Evolutionary conservation across 1,140 invertebrate species (phyloP), one percentile per base, ranked within the genome.

Genomic region (Colletes latitarsis): DNA sequence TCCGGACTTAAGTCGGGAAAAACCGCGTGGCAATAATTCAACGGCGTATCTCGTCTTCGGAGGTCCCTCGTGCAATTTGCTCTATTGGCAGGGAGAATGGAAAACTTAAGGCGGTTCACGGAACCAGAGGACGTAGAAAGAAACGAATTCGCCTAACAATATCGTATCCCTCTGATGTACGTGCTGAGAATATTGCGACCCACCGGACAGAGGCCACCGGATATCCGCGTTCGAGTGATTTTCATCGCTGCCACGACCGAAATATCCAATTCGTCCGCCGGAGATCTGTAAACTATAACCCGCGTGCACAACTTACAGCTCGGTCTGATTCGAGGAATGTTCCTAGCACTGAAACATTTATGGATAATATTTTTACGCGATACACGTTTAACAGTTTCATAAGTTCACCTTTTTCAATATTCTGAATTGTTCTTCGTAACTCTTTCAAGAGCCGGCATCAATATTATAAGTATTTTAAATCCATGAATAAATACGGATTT

Each of bases 111-210:
- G n/a, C 2, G 8, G 21, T 15, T 15, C 30, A 41, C 53, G 9
- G 6, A 17, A 6, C 8, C 17, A 68, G 14, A 43, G 60, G 57
- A 46, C 53, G 14, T 3, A 15, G 55, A 49, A 60, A 78, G 80
- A 60, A 77, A 82, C 68, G 79, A 82, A 82, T 85, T 85, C 85
- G 75, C 67, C 68, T 87, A 87, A 88, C 87, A 87, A 85, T 87
- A 87, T 87, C 82, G 79, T 87, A 88, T 83, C 73, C 85, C 81
- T 62, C 67, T 62, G 79, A 85, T 15, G 70, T 85, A 85, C 87
- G 87, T 87, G 85, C 77, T 63, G 58, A 62, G 87, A 88, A 88
- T 87, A 82, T 83, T 46, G 41, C 17, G 66, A 60, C n/a, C 30
- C 66, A 19, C n/a, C 6, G 72, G 66, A 43, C 77, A 78, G 57